Percentiles rank a stretch among this genome's conserved stretches.
Evolutionary conservation across 2,888 invertebrate species (phyloP).

Genomic region (Orchestes rusci): DNA sequence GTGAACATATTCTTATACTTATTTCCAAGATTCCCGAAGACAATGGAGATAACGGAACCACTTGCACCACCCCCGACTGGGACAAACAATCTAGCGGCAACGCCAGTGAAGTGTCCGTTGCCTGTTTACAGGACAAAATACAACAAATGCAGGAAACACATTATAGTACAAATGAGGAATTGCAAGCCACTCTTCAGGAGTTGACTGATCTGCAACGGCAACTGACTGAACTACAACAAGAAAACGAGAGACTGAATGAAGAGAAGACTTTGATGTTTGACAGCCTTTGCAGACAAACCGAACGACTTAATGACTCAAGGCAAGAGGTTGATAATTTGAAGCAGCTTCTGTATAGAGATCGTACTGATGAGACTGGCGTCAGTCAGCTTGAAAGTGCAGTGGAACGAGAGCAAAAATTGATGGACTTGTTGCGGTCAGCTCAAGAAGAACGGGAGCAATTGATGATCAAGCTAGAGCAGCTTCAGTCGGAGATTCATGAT

Average conservation of each 20-base stretch:
- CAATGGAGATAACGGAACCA: slow-evolving; percentile 48
- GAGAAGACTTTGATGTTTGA: slow-evolving; percentile 86
- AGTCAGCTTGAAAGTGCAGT: slow-evolving; percentile 52
- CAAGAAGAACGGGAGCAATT: slow-evolving; percentile 74
- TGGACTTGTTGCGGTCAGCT: slow-evolving; percentile 74
- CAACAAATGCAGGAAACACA: slow-evolving; percentile 90
- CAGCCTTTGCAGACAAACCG: slow-evolving; percentile 86
- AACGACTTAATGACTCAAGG: slow-evolving; percentile 81
- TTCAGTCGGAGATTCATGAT: slow-evolving; percentile 63
- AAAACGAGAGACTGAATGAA: slow-evolving; percentile 79
- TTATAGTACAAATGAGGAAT: slow-evolving; percentile 80
- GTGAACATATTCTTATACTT: neutral
- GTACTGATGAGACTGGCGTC: slow-evolving; percentile 17
- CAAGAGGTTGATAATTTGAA: slow-evolving; percentile 79
- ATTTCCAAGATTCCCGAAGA: slow-evolving; percentile 32
- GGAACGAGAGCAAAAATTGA: slow-evolving; percentile 71
- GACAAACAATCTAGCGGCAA: slow-evolving; percentile 86
- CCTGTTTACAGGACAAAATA: slow-evolving; percentile 88
- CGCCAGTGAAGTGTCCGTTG: slow-evolving; percentile 82
- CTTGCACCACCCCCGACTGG: slow-evolving; percentile 80
- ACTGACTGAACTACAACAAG: slow-evolving; percentile 76
- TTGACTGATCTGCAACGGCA: slow-evolving; percentile 83
- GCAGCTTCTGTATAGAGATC: slow-evolving; percentile 54
- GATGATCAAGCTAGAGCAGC: slow-evolving; percentile 68
- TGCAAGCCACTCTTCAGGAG: slow-evolving; percentile 91